Percentiles rank a stretch among this genome's conserved stretches.
These are phyloP conservation scores for Seriola aureovittata DNA, from an alignment of 2,113 vertebrate species.

Conservation along the genomic window DNA sequence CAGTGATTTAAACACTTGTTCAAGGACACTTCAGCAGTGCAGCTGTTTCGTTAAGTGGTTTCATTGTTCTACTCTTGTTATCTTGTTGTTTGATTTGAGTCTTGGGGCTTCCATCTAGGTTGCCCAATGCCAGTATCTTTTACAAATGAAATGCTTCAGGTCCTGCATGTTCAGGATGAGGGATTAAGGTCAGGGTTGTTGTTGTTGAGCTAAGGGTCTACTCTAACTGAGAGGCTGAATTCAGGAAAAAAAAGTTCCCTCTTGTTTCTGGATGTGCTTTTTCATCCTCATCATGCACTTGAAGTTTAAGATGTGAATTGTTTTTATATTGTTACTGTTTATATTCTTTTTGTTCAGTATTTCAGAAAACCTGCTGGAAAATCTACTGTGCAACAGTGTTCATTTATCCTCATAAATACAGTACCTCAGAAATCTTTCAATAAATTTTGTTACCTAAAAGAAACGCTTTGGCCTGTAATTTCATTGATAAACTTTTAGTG, in stretches of 20 bases:
- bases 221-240: neutral
- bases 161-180: neutral
- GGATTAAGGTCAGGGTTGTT: slow-evolving; percentile 1
- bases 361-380: slow-evolving; percentile 10
- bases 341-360: neutral
- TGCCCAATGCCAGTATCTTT: neutral
- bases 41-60: neutral
- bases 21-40: neutral
- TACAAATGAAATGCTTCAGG: neutral
- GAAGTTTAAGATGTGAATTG: slow-evolving; percentile 25
- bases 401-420: neutral
- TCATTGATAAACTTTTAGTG: neutral
- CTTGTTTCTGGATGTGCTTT: neutral
- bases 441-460: slow-evolving; percentile 32
- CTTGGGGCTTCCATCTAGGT: neutral
- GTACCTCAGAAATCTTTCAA: slow-evolving; percentile 39
- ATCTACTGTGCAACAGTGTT: slow-evolving; percentile 2
- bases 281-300: neutral
- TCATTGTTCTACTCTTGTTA: neutral
- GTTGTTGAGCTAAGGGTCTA: neutral
- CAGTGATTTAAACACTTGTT: neutral
- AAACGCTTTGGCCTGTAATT: neutral
- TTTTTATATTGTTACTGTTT: slow-evolving; percentile 16
- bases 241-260: neutral
- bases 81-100: neutral